Base-by-base conservation (phyloP, 1,140 invertebrate species). In the Drosophila santomea region DNA sequence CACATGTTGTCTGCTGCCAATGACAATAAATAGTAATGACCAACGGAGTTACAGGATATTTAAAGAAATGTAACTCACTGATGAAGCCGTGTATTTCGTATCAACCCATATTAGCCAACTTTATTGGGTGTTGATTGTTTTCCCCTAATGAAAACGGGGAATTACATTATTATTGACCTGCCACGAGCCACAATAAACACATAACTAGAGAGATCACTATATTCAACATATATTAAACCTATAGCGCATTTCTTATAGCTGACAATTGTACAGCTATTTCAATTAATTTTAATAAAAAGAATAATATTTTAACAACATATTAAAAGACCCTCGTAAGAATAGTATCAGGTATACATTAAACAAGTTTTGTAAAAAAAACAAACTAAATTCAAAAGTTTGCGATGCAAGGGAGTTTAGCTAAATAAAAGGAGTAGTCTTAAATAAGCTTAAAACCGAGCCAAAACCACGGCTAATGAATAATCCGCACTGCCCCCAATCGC, bases 51-150 rank as follows among this genome's bases (percentile, higher is more conserved):
- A 71, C 71, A 71, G 71, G 68, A 58, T 58, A 72, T 72, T 72
- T 71, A 72, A 71, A 72, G 54, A 72, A 71, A 72, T 71, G 52
- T 58, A 50, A 71, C 66, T 36, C 43, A 14, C 10, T 50, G 28
- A 32, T 71, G 66, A 51, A 75, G 62, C 56, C 74, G 54, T 72
- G 66, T 88, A 88, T 73, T 69, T 78, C 78, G 72, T 72, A 86
- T 88, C 86, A 68, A 78, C 75, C 17, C 28, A 28, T 78, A 60
- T 79, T 57, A 50, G 63, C 15, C 45, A 43, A 35, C 45, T 62
- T 72, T 76, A 69, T 51, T 75, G 11, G 41, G 25, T 63, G 48
- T 35, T 12, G 23, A 78, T 75, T 76, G 51, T 67, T 67, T 72
- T 81, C 39, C 41, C 39, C 68, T 72, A 78, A 86, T 78, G 63